Conservation (phyloP, 2,797 vertebrate genomes). For the Hydrolagus colliei region DNA sequence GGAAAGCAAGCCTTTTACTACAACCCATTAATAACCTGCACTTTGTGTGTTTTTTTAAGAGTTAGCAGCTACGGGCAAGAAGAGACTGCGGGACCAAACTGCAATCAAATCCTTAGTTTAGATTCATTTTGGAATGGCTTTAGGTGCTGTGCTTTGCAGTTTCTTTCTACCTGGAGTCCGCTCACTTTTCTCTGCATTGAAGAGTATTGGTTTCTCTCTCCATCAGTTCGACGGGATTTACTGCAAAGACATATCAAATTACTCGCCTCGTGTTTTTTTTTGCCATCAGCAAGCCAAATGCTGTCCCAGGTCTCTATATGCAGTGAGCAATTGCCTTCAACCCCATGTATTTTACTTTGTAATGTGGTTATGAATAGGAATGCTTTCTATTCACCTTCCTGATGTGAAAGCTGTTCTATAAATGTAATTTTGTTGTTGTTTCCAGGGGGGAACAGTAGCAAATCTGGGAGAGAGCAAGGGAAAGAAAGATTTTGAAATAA, state of each 20-base stretch:
- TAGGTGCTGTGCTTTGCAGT: not conserved
- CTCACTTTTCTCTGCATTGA: not conserved
- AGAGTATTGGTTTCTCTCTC: not conserved
- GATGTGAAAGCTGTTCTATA: too few relatives aligned
- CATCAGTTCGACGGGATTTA: conserved; percentile 1
- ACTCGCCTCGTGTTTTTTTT: not conserved
- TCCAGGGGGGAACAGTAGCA: not conserved
- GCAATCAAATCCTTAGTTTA: not conserved
- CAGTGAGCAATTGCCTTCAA: conserved; percentile 3
- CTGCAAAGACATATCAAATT: not conserved
- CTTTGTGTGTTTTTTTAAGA: not conserved
- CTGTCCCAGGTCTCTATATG: conserved; percentile 15
- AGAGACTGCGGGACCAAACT: not conserved
- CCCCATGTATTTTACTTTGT: not conserved
- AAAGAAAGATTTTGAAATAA: conserved; percentile 1
- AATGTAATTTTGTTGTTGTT: not conserved
- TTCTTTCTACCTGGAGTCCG: not conserved
- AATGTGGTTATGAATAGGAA: conserved; percentile 16
- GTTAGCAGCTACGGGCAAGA: not conserved
- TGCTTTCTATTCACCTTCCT: not conserved
- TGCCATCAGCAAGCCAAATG: conserved; percentile 3
- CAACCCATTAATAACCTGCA: not conserved
- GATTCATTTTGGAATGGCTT: not conserved
- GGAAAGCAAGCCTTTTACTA: too few relatives aligned
- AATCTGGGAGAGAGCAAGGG: not conserved